A percentile compares a stretch with the other conserved stretches of the same genome.
Evolutionary conservation across 1,140 invertebrate species (phyloP).

Genomic region (Harlomillsia oculata): DNA sequence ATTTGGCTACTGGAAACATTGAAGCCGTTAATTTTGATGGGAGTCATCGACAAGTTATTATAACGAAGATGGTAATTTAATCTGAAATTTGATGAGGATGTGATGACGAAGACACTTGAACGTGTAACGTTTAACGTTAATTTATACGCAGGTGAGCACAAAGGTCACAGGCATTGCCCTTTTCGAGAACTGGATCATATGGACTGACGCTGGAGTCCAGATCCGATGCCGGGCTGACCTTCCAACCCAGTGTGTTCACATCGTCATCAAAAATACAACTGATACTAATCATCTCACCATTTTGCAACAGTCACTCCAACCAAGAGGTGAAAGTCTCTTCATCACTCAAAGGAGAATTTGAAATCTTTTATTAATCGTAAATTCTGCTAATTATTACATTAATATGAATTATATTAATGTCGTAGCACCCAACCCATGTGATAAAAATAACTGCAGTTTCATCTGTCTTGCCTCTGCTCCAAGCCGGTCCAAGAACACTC

Average conservation of each 20-base stretch:
- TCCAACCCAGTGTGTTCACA: constrained; percentile 2
- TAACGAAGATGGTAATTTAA: not conserved
- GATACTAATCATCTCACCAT: not conserved
- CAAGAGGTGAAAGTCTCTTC: constrained; percentile 3
- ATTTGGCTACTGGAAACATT: too few species aligned
- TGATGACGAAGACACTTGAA: not conserved
- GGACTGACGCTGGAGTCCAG: constrained; percentile 3
- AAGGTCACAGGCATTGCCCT: not conserved
- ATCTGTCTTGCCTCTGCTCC: not conserved
- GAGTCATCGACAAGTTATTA: constrained; percentile 1
- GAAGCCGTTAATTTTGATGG: constrained; percentile 18
- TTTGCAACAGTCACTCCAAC: constrained; percentile 14
- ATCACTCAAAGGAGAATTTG: not conserved
- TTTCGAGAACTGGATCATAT: constrained; percentile 17
- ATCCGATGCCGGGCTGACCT: constrained; percentile 4
- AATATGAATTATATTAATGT: not conserved
- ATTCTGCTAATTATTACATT: not conserved
- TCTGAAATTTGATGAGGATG: not conserved
- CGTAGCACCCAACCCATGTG: constrained; percentile 4
- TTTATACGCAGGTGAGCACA: not conserved
- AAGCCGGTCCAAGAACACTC: not conserved
- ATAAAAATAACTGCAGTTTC: not conserved
- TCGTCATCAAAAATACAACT: not conserved
- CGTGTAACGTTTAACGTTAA: not conserved
- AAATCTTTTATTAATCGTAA: not conserved